Evolutionary conservation across 2,113 vertebrate genomes (phyloP).

Genomic region (Baryphthengus martii): DNA sequence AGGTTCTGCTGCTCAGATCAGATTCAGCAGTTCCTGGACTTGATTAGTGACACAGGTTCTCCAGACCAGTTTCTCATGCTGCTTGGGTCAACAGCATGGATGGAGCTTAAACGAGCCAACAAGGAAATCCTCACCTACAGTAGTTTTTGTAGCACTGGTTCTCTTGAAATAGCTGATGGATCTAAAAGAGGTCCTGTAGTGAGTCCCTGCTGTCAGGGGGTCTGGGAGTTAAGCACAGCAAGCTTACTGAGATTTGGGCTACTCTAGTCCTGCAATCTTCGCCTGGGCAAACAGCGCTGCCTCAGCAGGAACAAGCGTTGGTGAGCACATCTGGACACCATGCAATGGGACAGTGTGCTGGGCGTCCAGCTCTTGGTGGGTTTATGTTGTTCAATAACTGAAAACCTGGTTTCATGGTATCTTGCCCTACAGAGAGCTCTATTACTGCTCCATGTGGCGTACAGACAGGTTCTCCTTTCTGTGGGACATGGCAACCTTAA

Average conservation of each 20-base stretch:
- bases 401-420: not conserved
- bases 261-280: not conserved
- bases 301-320: not conserved
- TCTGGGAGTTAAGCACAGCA: not conserved
- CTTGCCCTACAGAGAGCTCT: not conserved
- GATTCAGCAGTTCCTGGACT: not conserved
- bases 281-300: not conserved
- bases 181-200: not conserved
- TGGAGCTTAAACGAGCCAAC: not conserved
- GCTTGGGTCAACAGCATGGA: not conserved
- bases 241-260: not conserved
- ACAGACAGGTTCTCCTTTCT: not conserved
- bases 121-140: not conserved
- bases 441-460: not conserved
- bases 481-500: not conserved
- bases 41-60: not conserved
- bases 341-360: accelerated
- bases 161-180: not conserved
- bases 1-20: not conserved
- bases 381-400: not conserved
- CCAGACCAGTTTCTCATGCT: not conserved
- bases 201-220: not conserved
- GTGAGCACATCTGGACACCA: not conserved
- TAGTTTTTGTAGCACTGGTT: not conserved
- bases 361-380: not conserved